A percentile compares a stretch with the other conserved stretches of the same genome.
Evolutionary conservation across 2,797 vertebrate species (phyloP).

Genomic region (Liparis tanakae): DNA sequence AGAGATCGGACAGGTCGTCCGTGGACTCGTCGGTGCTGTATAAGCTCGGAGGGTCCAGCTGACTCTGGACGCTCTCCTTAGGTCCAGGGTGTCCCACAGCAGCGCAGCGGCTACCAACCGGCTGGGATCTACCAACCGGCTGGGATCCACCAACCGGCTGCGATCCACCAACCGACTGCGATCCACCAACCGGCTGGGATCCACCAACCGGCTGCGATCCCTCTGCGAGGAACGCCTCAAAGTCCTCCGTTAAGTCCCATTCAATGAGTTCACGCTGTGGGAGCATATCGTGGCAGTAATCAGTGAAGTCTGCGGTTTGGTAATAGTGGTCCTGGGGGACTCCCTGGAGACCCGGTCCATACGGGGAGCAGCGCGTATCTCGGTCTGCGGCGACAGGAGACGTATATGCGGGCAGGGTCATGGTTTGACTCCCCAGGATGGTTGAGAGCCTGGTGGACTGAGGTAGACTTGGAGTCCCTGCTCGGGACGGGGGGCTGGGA

Average conservation of each 20-base stretch:
- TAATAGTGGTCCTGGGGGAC: background rate
- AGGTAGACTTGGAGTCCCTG: conserved; percentile 48
- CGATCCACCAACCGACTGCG: background rate
- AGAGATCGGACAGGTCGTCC: conserved; percentile 56
- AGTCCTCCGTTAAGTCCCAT: conserved; percentile 49
- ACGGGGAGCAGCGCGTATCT: background rate
- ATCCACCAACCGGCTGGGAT: no score
- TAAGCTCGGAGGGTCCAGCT: conserved; percentile 12
- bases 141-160: background rate
- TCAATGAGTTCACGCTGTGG: conserved; percentile 16
- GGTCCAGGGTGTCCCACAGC: background rate
- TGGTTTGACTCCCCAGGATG: conserved; percentile 1
- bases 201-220: conserved; percentile 14
- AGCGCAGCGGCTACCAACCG: conserved; percentile 15
- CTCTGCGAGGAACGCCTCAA: conserved; percentile 37
- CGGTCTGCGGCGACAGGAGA: conserved; percentile 27
- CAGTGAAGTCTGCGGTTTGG: conserved; percentile 15
- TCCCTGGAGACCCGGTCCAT: background rate
- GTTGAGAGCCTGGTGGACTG: conserved; percentile 60
- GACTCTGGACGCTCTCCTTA: background rate
- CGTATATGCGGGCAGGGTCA: background rate
- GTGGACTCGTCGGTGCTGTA: conserved; percentile 6
- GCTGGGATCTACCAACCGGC: background rate
- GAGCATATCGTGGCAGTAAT: background rate
- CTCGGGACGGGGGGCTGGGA: conserved; percentile 22